Percentiles rank a stretch among this genome's conserved stretches.
Evolutionary conservation across 2,797 vertebrate genomes (phyloP).

Genomic region (Enteromius viviparus): DNA sequence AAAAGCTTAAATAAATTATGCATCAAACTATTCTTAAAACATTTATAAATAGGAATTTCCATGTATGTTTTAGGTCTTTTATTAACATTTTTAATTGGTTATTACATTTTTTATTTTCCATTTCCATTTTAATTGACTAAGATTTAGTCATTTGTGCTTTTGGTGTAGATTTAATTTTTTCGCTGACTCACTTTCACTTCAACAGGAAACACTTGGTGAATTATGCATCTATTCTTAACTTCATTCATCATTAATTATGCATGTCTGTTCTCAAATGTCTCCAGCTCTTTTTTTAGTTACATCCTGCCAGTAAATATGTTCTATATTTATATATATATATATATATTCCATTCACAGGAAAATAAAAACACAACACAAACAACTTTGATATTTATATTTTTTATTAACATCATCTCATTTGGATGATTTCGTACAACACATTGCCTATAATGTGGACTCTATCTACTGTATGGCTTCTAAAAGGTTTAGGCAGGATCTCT

Average conservation of each 20-base stretch:
- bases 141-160: background rate
- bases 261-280: constrained; percentile 6
- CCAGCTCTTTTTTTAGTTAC: background rate
- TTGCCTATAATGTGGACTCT: background rate
- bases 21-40: background rate
- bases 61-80: background rate
- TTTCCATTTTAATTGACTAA: background rate
- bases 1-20: background rate
- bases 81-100: background rate
- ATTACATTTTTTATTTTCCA: background rate
- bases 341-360: background rate
- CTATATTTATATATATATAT: background rate
- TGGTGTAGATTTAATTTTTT: background rate
- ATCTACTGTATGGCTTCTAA: constrained; percentile 3
- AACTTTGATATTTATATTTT: background rate
- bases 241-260: constrained; percentile 16
- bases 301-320: constrained; percentile 2
- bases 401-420: constrained; percentile 6
- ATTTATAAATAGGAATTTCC: background rate
- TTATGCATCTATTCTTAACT: constrained; percentile 1
- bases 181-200: constrained; percentile 8
- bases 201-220: background rate
- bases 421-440: background rate
- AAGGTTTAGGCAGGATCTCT: background rate
- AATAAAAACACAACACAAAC: background rate